Base-by-base conservation (phyloP, 1,140 invertebrate genomes). In the Cyclina sinensis region DNA sequence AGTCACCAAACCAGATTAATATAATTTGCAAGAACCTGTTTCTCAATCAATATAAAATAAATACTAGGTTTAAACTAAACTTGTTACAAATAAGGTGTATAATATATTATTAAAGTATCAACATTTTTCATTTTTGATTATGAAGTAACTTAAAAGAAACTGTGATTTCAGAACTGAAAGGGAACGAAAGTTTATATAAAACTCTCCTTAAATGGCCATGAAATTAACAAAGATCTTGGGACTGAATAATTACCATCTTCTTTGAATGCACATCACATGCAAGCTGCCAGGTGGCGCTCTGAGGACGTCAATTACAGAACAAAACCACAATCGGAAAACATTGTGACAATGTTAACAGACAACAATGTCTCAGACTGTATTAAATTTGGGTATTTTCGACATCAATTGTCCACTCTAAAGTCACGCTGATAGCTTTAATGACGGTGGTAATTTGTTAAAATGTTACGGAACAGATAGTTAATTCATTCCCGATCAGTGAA, bases 391-490 rank as follows among this genome's bases (percentile, higher is more conserved):
- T 70, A 43, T 43, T 73, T 84, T 84, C 30, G 39, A 18, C 21
- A 65, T 70, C 46, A 51, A 84, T 84, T 84, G 81, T 84, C 81
- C 43, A 48, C 43, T 70, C 16, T 21, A 68, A 46, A 51, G 70
- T 84, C 65, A 39, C 43, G 65, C 81, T 73, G 65, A 54, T 70
- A 14, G 24, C 14, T 30, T 68, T 39, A 84, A 84, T 70, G 65
- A 84, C 24, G 81, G 35, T 27, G 62, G 81, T 84, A 84, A 84
- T 84, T 84, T 84, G 81, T 84, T 70, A 84, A 84, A 84, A 65
- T 84, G 81, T 84, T 84, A 84, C 65, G 81, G 81, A 73, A 84
- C 62, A 48, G 54, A 35, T 35, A 70, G 54, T 70, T 48, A 84
- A 84, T 84, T 68, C 43, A 48, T 18, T n/a, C 65, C 73, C 39